A percentile compares a stretch with the other conserved stretches of the same genome.
Conservation (phyloP, 2,888 invertebrate species). For the Drosophila pullipes region DNA sequence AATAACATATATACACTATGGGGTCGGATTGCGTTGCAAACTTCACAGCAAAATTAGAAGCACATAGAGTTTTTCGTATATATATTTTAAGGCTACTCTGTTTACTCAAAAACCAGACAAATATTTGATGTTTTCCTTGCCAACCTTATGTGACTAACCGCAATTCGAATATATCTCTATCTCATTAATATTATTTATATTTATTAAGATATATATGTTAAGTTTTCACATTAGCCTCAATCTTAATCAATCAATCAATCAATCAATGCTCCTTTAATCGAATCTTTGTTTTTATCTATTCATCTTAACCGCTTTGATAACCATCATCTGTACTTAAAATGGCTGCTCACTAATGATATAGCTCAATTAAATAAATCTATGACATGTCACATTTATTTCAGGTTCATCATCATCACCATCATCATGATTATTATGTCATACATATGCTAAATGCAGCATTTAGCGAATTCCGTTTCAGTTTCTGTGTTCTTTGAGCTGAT, state of each 20-base stretch:
- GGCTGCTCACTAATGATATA: neutral
- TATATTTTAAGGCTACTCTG: neutral
- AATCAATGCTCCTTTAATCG: neutral
- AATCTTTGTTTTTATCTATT: neutral
- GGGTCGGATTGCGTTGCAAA: neutral
- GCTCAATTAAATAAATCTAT: neutral
- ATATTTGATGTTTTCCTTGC: neutral
- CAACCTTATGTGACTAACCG: too few relatives aligned
- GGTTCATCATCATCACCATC: neutral
- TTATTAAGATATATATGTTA: neutral
- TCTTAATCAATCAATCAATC: too few relatives aligned
- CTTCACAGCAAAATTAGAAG: neutral
- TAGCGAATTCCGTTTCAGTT: slow-evolving; percentile 4
- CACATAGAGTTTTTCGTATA: rapidly evolving
- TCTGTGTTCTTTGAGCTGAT: neutral
- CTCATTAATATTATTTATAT: neutral
- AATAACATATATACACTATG: neutral
- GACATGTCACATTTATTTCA: neutral
- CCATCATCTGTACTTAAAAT: neutral
- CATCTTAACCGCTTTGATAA: neutral
- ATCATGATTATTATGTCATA: neutral
- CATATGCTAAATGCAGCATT: slow-evolving; percentile 8
- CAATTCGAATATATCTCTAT: neutral
- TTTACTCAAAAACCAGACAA: neutral
- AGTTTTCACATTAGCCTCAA: too few relatives aligned